These are phyloP conservation scores for Tipula helvola DNA, from an alignment of 2,888 invertebrate species.

Conservation along the genomic window DNA sequence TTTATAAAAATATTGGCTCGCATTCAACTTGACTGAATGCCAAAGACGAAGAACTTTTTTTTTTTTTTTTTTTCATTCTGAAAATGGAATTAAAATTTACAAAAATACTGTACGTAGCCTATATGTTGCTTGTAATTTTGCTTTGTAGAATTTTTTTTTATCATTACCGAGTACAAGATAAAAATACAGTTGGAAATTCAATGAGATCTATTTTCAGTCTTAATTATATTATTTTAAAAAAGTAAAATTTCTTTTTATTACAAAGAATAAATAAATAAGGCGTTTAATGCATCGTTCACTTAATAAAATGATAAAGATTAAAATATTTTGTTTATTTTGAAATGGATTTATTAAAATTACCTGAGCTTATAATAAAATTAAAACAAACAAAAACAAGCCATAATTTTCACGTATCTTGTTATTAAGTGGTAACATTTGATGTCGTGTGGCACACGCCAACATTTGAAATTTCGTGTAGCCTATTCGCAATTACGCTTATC, in stretches of 20 bases:
- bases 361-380: background rate
- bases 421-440: background rate
- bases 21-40: conserved; percentile 13
- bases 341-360: background rate
- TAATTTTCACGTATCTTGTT: background rate
- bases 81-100: conserved; percentile 7
- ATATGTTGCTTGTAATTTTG: conserved; percentile 6
- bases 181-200: background rate
- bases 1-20: conserved; percentile 7
- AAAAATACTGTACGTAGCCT: conserved; percentile 10
- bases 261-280: background rate
- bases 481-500: background rate
- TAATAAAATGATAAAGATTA: background rate
- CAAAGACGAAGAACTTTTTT: conserved; percentile 13
- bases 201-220: background rate
- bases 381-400: background rate
- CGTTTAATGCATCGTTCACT: background rate
- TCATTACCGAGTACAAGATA: background rate
- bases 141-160: conserved; percentile 7
- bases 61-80: background rate
- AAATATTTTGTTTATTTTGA: background rate
- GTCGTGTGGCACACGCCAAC: background rate
- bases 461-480: background rate
- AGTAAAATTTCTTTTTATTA: background rate
- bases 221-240: background rate